Evolutionary conservation across 2,888 invertebrate genomes (phyloP), one percentile per base, ranked within the genome.

Genomic region (Trichopoda pennipes): DNA sequence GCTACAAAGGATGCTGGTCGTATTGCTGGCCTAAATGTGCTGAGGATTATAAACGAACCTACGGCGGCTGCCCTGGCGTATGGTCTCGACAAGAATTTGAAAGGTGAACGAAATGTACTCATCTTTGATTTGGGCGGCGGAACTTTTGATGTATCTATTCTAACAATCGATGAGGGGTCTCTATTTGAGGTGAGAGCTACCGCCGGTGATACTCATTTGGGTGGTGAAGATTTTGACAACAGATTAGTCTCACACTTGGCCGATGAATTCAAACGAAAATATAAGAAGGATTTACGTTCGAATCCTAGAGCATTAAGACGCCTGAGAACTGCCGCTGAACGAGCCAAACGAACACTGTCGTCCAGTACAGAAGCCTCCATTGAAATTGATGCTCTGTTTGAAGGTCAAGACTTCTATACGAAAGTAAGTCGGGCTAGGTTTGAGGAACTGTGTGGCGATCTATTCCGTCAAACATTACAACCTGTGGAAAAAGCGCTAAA

Each of bases 1-100:
- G 96, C 96, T 88, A 98, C 98, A 95, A 98, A 98, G 92, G 96
- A 96, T 92, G 96, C 98, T 85, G 98, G 98, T 85, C 95, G 95
- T 87, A 96, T 96, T 92, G 95, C 98, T 85, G 97, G 97, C 75
- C 92, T 98, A 84, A 97, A 98, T 89, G 96, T 98, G 81, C 93
- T 98, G 85, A 93, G 98, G 89, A 98, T 98, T 86, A 96, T 97
- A 89, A 97, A 97, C 89, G 97, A 98, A 92, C 97, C 97, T 6
- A 97, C 97, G 61, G 96, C 96, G 83, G 97, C 96, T 83, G 97
- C 97, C 88, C 95, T 97, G 91, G 97, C 97, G 61, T 97, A 98
- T 90, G 98, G 98, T 86, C 93, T 96, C 81, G 96, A 96, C 92
- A 96, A 96, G 88, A 96, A 96, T 91, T 94, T 95, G 69, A 93